Percentiles rank a stretch among this genome's conserved stretches.
These are phyloP conservation scores for Aphidius colemani DNA, from an alignment of 2,888 invertebrate genomes.

Conservation along the genomic window DNA sequence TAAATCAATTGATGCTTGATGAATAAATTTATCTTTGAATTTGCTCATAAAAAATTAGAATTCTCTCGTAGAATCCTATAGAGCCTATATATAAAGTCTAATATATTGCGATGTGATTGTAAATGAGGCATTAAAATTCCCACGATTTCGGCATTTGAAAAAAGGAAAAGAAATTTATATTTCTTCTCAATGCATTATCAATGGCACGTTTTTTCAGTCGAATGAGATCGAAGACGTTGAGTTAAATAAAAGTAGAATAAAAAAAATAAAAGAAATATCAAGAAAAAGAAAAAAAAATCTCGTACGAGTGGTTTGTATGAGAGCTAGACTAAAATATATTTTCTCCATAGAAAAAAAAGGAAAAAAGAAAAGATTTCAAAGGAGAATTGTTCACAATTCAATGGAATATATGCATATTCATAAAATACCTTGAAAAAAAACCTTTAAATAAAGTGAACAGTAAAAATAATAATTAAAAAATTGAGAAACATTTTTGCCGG, in stretches of 20 bases:
- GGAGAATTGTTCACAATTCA: constrained; percentile 8
- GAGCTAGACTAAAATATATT: no score
- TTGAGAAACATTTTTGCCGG: no score
- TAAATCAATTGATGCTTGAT: constrained; percentile 3
- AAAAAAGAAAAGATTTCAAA: not conserved
- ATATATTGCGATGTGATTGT: constrained; percentile 31
- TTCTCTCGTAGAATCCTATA: constrained; percentile 25
- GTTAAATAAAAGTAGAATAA: not conserved
- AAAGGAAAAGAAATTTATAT: constrained; percentile 30
- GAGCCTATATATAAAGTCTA: constrained; percentile 34
- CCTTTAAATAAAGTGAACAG: no score
- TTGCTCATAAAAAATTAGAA: constrained; percentile 18
- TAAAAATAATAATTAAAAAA: no score
- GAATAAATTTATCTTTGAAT: no score
- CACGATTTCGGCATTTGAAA: constrained; percentile 30
- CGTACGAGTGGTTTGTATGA: no score
- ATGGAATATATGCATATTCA: not conserved
- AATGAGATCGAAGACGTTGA: constrained; percentile 2
- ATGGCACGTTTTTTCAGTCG: constrained; percentile 17
- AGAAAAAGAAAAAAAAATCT: not conserved
- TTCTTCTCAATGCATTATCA: constrained; percentile 18
- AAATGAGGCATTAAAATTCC: constrained; percentile 33
- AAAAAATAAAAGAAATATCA: not conserved
- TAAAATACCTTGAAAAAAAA: no score
- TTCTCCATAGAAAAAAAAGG: not conserved